Base-by-base conservation (phyloP, 1,140 invertebrate species). In the Contarinia nasturtii region DNA sequence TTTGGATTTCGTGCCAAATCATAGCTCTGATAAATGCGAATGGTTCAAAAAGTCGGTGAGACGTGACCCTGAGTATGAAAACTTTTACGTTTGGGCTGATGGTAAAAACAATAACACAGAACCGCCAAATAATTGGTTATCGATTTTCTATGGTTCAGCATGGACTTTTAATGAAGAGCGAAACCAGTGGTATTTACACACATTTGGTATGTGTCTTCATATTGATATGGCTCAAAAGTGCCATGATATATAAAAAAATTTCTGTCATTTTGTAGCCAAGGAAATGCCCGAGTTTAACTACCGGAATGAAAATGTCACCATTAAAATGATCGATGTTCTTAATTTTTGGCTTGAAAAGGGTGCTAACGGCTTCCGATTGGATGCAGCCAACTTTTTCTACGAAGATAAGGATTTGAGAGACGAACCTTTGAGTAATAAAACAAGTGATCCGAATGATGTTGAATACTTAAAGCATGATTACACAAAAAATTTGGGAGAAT, bases 1-100 rank as follows among this genome's bases (percentile, higher is more conserved):
- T 14, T 58, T 91, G 60, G 87, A 92, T 57, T 78, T 90, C 55
- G 79, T 90, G 14, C 86, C 86, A 2, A 91, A 91, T 65, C 84
- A 90, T 59, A 80, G 81, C 0, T 85, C 82, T 52, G 73, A 83
- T 56, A 58, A 82, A 48, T 81, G 85, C 51, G 64, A 74, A 44
- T 90, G 86, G 86, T 91, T 90, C 55, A 47, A 65, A 15, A 71
- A 76, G 46, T 87, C 85, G 0, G 60, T 66, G 1, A 59, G 67
- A 14, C 67, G 61, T 46, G 67, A 71, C 17, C 63, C 71, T 7
- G 69, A 71, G 4, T 87, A 79, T 47, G 70, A 63, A 18, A 74
- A 88, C 52, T 91, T 77, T 63, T 91, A 86, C 54, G 62, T 87
- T 34, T 90, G 86, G 82, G 65, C 66, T 41, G 72, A 78, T 57